A percentile compares a stretch with the other conserved stretches of the same genome.
These are phyloP conservation scores for Nemoura dubitans DNA, from an alignment of 2,888 invertebrate species.

Conservation along the genomic window DNA sequence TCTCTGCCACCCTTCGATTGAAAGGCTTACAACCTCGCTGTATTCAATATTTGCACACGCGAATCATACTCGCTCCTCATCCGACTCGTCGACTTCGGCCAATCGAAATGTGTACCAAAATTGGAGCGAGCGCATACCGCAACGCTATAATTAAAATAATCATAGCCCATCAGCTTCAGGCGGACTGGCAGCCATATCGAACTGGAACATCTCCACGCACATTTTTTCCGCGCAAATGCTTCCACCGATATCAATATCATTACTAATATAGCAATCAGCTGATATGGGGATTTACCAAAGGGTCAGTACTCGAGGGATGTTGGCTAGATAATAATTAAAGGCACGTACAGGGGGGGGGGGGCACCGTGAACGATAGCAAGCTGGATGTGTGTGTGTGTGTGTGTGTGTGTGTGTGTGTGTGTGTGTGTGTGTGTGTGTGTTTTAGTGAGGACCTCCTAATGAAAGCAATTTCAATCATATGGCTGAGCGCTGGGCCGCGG, in stretches of 20 bases:
- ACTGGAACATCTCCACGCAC: neutral
- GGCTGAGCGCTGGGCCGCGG: neutral
- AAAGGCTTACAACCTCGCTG: neutral
- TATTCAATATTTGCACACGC: neutral
- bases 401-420: neutral
- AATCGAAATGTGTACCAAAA: neutral
- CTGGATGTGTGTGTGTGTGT: neutral
- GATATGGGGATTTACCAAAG: neutral
- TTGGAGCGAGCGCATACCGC: neutral
- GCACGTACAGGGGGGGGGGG: neutral
- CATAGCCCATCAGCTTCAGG: neutral
- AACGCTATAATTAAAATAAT: constrained; percentile 12
- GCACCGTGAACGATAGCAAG: neutral
- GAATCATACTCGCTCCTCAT: neutral
- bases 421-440: neutral
- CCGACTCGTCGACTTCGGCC: neutral
- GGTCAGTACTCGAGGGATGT: neutral
- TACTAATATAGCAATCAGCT: constrained; percentile 12
- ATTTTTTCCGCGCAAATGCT: constrained; percentile 3
- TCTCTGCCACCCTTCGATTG: neutral
- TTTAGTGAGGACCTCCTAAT: constrained; percentile 2
- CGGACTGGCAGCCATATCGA: neutral
- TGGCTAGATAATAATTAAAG: neutral
- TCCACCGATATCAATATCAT: constrained; percentile 12
- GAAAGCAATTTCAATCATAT: constrained; percentile 22